Evolutionary conservation across 2,888 invertebrate genomes (phyloP).

Genomic region (Pollenia labialis): DNA sequence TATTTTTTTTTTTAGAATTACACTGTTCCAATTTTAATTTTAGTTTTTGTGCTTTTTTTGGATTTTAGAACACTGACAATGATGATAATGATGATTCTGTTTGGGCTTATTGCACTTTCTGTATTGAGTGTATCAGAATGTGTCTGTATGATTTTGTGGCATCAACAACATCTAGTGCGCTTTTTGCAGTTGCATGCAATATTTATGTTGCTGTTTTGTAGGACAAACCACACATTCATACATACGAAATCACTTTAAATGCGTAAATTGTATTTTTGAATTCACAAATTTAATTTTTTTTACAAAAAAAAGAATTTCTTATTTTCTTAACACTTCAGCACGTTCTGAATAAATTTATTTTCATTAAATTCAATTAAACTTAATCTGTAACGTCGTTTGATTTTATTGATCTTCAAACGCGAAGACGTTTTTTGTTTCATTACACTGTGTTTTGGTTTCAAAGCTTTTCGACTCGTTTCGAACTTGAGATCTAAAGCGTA

Average conservation of each 20-base stretch:
- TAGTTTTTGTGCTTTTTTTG: slow-evolving; percentile 4
- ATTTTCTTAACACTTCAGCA: not conserved
- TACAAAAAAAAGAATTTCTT: not conserved
- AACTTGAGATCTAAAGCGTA: not conserved
- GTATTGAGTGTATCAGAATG: slow-evolving; percentile 26
- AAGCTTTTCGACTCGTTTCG: slow-evolving; percentile 5
- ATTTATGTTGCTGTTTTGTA: slow-evolving; percentile 48
- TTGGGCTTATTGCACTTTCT: slow-evolving; percentile 70
- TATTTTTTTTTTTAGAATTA: slow-evolving; percentile 16
- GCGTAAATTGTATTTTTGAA: not conserved
- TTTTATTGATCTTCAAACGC: slow-evolving; percentile 69
- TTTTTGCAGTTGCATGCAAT: slow-evolving; percentile 34
- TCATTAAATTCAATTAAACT: slow-evolving; percentile 75
- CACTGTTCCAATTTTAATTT: not conserved
- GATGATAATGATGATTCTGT: not conserved
- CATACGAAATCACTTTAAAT: not conserved
- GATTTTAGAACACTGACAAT: slow-evolving; percentile 32
- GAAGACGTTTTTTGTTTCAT: slow-evolving; percentile 67
- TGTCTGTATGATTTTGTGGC: slow-evolving; percentile 21
- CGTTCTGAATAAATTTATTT: slow-evolving; percentile 73
- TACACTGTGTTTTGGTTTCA: slow-evolving; percentile 57
- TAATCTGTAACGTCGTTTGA: slow-evolving; percentile 71
- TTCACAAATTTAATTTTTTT: slow-evolving; percentile 21
- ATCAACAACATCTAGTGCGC: slow-evolving; percentile 19
- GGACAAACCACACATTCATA: slow-evolving; percentile 37